A percentile compares a stretch with the other conserved stretches of the same genome.
These are phyloP conservation scores for Lepetodrilus schrolli DNA, from an alignment of 2,888 invertebrate species.

Conservation along the genomic window DNA sequence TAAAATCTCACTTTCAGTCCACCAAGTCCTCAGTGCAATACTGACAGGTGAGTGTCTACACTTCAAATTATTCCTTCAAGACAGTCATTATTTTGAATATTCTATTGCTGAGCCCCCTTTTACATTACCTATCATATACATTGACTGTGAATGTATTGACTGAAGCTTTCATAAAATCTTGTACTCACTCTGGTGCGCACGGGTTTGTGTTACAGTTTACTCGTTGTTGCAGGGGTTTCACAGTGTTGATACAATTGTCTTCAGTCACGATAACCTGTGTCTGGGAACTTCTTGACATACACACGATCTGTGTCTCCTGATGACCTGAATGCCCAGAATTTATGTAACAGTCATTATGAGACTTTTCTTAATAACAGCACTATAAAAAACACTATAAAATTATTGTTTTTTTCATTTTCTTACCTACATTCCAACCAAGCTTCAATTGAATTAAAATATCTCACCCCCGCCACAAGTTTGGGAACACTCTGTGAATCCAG, in stretches of 20 bases:
- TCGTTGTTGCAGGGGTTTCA: constrained; percentile 80
- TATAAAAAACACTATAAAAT: neutral
- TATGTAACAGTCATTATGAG: neutral
- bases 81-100: too few species aligned
- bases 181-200: constrained; percentile 82
- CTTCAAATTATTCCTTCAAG: too few species aligned
- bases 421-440: neutral
- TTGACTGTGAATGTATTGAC: neutral
- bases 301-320: constrained; percentile 82
- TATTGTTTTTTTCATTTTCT: too few species aligned
- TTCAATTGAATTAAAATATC: neutral
- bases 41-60: neutral
- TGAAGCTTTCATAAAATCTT: constrained; percentile 7
- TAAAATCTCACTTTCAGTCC: too few species aligned
- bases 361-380: neutral
- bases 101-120: too few species aligned
- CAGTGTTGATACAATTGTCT: constrained; percentile 80
- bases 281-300: constrained; percentile 81
- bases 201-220: constrained; percentile 83
- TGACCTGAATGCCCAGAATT: constrained; percentile 76
- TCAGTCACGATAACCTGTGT: constrained; percentile 80
- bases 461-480: constrained; percentile 76
- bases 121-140: neutral
- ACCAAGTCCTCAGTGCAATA: too few species aligned
- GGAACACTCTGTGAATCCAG: constrained; percentile 86